Evolutionary conservation across 1,140 invertebrate species (phyloP), one percentile per base, ranked within the genome.

Genomic region (Coelopa frigida): DNA sequence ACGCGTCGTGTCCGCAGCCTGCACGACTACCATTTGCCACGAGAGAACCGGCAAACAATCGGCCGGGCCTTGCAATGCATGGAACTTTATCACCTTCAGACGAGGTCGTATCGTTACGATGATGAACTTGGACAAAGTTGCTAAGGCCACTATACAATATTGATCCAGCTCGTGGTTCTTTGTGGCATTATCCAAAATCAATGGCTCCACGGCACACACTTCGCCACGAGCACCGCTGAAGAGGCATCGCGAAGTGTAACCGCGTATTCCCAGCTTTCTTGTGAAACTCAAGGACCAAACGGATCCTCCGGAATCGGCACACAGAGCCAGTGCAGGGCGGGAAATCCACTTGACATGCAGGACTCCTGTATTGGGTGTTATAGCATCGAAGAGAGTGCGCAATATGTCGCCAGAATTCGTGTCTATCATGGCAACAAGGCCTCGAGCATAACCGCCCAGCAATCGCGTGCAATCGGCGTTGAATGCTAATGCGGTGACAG

Each of bases 281-380:
- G 89, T 92, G 58, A 97, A 94, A 58, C 82, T 87, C 11, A 98
- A 74, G 57, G 97, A 86, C 79, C 95, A 98, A 3, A 98, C 94
- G n/a, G 91, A 96, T 2, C 95, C 95, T 12, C 94, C 93, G 48
- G 89, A 95, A 68, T 99, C 94, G 17, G 89, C 85, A 38, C 90
- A 89, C 12, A 97, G 70, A 5, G 88, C 89, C 39, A 90, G 64
- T 5, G 81, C 81, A 23, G 68, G 58, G 18, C 59, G 48, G 0
- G 71, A 72, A 21, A 74, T 71, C 77, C 81, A 94, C 73, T 82
- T 89, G 73, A 96, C 75, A 68, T 90, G 84, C 36, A 96, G 72
- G 6, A 91, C 86, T 23, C 90, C 89, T 49, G 88, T 89, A 51
- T 86, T 85, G 12, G 86, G 85, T 4, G 89, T 87, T 58, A 94